Evolutionary conservation across 2,113 vertebrate genomes (phyloP).

Genomic region (Chlamydotis undulata): DNA sequence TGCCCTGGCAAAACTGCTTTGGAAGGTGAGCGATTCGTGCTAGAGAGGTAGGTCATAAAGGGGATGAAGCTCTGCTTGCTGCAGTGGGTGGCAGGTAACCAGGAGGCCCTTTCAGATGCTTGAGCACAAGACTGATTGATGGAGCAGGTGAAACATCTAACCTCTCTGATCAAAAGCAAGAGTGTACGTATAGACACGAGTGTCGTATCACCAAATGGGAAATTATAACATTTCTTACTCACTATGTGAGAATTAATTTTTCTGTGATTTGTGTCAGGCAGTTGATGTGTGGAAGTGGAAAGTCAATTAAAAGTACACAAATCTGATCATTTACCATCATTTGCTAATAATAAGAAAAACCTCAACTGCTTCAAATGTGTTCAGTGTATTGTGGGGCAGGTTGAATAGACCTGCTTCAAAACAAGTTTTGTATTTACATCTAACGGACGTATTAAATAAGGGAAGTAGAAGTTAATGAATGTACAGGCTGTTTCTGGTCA

Average conservation of each 20-base stretch:
- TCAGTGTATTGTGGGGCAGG: neutral
- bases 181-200: fast-evolving
- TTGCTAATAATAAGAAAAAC: neutral
- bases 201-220: neutral
- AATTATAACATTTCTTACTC: neutral
- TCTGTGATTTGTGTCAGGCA: neutral
- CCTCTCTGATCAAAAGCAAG: neutral
- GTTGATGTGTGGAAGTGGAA: neutral
- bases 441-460: neutral
- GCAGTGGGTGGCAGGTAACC: neutral
- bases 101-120: neutral
- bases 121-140: neutral
- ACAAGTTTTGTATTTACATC: neutral
- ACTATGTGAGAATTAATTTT: neutral
- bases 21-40: fast-evolving
- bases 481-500: neutral
- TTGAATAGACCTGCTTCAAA: neutral
- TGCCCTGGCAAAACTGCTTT: neutral
- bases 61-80: neutral
- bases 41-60: neutral
- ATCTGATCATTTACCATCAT: neutral
- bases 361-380: neutral
- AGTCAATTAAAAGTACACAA: neutral
- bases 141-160: neutral
- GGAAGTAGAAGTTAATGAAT: neutral